A percentile compares a stretch with the other conserved stretches of the same genome.
These are phyloP conservation scores for Chloebia gouldiae DNA, from an alignment of 2,113 vertebrate genomes.

Conservation along the genomic window DNA sequence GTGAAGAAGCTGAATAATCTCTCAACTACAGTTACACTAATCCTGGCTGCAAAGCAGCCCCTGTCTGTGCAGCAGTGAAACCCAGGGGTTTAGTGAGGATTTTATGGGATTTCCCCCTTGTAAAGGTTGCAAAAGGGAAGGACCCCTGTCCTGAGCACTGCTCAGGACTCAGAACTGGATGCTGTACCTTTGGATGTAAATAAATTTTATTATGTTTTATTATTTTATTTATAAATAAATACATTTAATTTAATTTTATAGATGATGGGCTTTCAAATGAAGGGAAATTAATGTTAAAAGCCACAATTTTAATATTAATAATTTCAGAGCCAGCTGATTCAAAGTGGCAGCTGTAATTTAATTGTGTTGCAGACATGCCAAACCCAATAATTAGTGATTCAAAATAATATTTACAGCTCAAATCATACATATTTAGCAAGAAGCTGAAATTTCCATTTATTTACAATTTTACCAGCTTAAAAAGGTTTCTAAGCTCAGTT, in stretches of 20 bases:
- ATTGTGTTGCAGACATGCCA: not conserved
- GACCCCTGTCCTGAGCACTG: fast-evolving
- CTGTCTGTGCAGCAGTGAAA: not conserved
- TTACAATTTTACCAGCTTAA: not conserved
- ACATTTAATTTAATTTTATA: not conserved
- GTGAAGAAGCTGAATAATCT: not conserved
- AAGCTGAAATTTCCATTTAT: not conserved
- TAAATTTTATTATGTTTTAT: not conserved
- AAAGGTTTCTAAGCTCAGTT: not conserved
- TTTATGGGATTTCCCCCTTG: not conserved
- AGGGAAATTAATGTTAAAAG: not conserved
- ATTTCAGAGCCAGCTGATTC: not conserved
- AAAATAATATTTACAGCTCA: not conserved
- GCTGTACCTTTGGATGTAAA: not conserved
- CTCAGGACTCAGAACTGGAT: not conserved
- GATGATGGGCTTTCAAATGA: fast-evolving
- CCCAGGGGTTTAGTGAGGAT: not conserved
- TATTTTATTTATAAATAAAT: not conserved
- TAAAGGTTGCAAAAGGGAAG: not conserved
- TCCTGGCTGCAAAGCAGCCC: not conserved
- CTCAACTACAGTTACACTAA: not conserved
- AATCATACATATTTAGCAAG: not conserved
- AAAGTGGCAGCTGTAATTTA: not conserved
- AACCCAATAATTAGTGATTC: slow-evolving; percentile 4
- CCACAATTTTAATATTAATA: not conserved